phyloP scores from a whole-genome alignment of 1,140 invertebrate species.

The honey bee (Apis mellifera) region Amel_HAv3.1 CM009936.2:12352001-12352500 shows the following conservation, averaged over 20 bases:
- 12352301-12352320: conserved; percentile 48
- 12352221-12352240: not conserved
- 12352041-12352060: too few species aligned
- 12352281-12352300: conserved; percentile 34
- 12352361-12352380: conserved; percentile 21
- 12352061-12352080: too few species aligned
- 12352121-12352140: too few species aligned
- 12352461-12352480: not conserved
- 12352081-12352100: too few species aligned
- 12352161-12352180: too few species aligned
- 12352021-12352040: too few species aligned
- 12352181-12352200: too few species aligned
- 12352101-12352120: too few species aligned
- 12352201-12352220: not conserved
- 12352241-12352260: not conserved
- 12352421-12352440: not conserved
- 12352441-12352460: conserved; percentile 15
- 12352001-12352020: too few species aligned
- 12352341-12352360: conserved; percentile 20
- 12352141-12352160: too few species aligned
- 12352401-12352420: not conserved
- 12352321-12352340: not conserved
- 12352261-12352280: conserved; percentile 30
- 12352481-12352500: conserved; percentile 21
- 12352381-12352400: not conserved